phyloP scores from a whole-genome alignment of 2,888 invertebrate species.

The Drosophila pullipes region DNA sequence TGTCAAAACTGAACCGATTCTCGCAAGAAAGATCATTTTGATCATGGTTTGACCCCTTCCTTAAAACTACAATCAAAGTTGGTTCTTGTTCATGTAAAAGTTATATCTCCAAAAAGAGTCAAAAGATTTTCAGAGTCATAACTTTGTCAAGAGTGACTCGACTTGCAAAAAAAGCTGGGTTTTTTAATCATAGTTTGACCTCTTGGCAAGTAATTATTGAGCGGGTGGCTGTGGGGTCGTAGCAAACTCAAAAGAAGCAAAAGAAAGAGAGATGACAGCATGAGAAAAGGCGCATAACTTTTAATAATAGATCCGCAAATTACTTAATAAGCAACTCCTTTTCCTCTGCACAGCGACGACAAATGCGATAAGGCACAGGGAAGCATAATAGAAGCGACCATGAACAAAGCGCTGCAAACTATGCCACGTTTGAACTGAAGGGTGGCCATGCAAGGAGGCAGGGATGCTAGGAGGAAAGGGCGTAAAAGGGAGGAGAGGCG shows the following conservation, averaged over 20 bases:
- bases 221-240: background rate
- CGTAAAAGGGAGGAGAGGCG: too few relatives aligned
- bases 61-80: background rate
- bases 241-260: conserved; percentile 3
- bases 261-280: conserved; percentile 34
- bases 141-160: background rate
- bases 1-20: background rate
- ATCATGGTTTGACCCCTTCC: background rate
- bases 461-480: background rate
- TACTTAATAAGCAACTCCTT: conserved; percentile 72
- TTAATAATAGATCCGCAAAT: conserved; percentile 77
- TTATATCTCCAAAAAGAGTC: background rate
- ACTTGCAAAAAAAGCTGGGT: background rate
- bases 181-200: background rate
- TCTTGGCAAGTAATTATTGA: conserved; percentile 59
- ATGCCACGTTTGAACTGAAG: conserved; percentile 29
- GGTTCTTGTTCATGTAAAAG: background rate
- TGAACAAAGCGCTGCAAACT: conserved; percentile 71
- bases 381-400: conserved; percentile 29
- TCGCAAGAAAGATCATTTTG: accelerated
- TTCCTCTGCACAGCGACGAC: conserved; percentile 22
- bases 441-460: background rate
- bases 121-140: background rate
- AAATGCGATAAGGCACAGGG: conserved; percentile 45
- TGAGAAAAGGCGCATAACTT: conserved; percentile 67